These are phyloP conservation scores for Rosalia funebris DNA, from an alignment of 2,888 invertebrate genomes.

Conservation along the genomic window DNA sequence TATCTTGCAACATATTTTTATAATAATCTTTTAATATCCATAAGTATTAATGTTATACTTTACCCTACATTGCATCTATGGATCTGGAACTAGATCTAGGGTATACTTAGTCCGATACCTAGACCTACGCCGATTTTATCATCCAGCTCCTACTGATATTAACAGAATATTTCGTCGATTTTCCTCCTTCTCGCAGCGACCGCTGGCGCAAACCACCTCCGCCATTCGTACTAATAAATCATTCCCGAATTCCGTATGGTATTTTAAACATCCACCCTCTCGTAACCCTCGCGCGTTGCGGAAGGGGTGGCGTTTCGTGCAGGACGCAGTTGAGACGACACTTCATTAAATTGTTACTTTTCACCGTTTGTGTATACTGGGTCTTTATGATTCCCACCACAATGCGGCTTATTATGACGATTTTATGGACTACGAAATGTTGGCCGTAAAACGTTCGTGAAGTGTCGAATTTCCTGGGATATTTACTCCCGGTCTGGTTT, in stretches of 20 bases:
- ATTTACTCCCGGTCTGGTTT: too few species aligned
- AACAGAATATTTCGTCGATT: too few species aligned
- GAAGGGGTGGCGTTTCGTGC: slow-evolving; percentile 36
- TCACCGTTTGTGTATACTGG: slow-evolving; percentile 23
- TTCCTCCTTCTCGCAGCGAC: too few species aligned
- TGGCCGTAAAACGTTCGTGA: neutral
- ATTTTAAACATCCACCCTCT: slow-evolving; percentile 40
- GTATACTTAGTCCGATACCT: too few species aligned
- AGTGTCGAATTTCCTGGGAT: too few species aligned
- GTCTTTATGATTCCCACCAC: neutral
- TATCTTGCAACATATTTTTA: too few species aligned
- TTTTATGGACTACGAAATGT: neutral
- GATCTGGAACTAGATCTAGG: too few species aligned
- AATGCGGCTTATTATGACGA: neutral
- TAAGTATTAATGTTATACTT: too few species aligned
- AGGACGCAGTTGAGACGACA: slow-evolving; percentile 28
- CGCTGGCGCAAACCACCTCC: slow-evolving; percentile 40
- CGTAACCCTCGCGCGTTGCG: slow-evolving; percentile 41
- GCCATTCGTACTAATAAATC: slow-evolving; percentile 45
- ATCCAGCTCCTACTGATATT: too few species aligned
- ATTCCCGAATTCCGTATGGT: slow-evolving; percentile 43
- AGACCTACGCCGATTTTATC: too few species aligned
- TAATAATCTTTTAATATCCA: too few species aligned
- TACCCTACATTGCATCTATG: too few species aligned
- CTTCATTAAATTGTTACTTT: slow-evolving; percentile 39